Conservation (phyloP, 2,888 invertebrate genomes). For the Xestia ashworthii region DNA sequence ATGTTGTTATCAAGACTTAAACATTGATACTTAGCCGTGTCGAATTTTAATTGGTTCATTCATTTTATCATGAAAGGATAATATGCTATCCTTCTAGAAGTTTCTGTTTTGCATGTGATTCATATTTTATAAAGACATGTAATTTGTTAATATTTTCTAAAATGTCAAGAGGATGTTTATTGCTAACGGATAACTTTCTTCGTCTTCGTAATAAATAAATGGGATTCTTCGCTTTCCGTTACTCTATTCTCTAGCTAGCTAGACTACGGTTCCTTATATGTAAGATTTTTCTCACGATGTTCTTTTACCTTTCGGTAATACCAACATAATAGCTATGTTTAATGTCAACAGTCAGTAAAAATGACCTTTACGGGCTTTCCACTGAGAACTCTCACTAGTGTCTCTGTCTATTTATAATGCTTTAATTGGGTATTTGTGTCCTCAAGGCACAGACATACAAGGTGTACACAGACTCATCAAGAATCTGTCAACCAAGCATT, state of each 20-base stretch:
- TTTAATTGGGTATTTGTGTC: conserved; percentile 7
- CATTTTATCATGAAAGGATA: conserved; percentile 20
- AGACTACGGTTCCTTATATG: conserved; percentile 23
- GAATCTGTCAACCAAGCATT: too few relatives aligned
- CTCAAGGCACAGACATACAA: neutral
- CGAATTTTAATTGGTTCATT: conserved; percentile 37
- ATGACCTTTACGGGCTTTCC: conserved; percentile 23
- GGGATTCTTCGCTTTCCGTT: conserved; percentile 37
- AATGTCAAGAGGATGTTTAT: neutral
- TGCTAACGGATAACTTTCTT: conserved; percentile 13
- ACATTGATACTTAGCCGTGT: conserved; percentile 42
- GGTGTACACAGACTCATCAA: too few relatives aligned
- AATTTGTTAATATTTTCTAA: neutral
- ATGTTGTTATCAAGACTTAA: conserved; percentile 45
- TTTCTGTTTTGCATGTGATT: conserved; percentile 19
- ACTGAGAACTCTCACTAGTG: conserved; percentile 3
- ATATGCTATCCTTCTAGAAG: conserved; percentile 23
- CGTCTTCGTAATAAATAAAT: conserved; percentile 19
- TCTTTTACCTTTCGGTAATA: conserved; percentile 31
- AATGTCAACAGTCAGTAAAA: conserved; percentile 42
- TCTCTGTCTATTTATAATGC: neutral
- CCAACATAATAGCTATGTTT: conserved; percentile 31
- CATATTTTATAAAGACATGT: neutral
- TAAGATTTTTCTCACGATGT: conserved; percentile 52
- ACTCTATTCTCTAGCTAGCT: conserved; percentile 15